Conservation (phyloP, 2,888 invertebrate species). For the Malachius bipustulatus region DNA sequence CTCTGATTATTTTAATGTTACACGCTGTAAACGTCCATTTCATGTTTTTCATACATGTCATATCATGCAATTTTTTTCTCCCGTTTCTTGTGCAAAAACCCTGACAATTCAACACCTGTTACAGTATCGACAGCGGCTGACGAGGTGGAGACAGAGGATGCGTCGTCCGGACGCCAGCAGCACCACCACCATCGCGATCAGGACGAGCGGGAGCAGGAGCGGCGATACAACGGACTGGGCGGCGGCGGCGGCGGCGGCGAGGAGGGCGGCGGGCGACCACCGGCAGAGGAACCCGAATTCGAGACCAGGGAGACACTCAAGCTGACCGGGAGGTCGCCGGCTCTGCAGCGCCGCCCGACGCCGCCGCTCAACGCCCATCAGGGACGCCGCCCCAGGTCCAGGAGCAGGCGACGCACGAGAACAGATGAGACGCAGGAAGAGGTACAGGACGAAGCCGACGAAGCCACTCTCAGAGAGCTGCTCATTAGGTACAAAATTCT, state of each 20-base stretch:
- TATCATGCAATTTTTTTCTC: no score
- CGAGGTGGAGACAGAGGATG: slow-evolving; percentile 40
- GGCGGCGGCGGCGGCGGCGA: no score
- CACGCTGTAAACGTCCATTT: no score
- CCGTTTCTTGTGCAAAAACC: no score
- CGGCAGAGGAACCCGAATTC: slow-evolving; percentile 30
- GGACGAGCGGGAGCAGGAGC: no score
- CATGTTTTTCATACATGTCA: no score
- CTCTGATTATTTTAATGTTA: no score
- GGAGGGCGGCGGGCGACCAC: slow-evolving; percentile 14
- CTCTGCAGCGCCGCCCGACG: slow-evolving; percentile 33
- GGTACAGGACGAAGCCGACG: slow-evolving; percentile 57
- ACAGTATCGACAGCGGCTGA: slow-evolving; percentile 36
- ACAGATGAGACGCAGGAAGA: slow-evolving; percentile 70
- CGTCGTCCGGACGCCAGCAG: slow-evolving; percentile 33
- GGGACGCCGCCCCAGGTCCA: no score
- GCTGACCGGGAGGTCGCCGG: slow-evolving; percentile 37
- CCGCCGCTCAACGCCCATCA: slow-evolving; percentile 38
- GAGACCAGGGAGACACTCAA: slow-evolving; percentile 36
- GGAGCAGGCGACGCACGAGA: slow-evolving; percentile 40
- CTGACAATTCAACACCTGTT: no score
- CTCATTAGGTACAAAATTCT: slow-evolving; percentile 60
- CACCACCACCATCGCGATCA: slow-evolving; percentile 26
- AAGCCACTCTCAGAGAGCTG: slow-evolving; percentile 89
- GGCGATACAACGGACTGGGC: no score